A percentile compares a stretch with the other conserved stretches of the same genome.
Conservation (phyloP, 2,888 invertebrate species). For the Cheilosia vernalis region DNA sequence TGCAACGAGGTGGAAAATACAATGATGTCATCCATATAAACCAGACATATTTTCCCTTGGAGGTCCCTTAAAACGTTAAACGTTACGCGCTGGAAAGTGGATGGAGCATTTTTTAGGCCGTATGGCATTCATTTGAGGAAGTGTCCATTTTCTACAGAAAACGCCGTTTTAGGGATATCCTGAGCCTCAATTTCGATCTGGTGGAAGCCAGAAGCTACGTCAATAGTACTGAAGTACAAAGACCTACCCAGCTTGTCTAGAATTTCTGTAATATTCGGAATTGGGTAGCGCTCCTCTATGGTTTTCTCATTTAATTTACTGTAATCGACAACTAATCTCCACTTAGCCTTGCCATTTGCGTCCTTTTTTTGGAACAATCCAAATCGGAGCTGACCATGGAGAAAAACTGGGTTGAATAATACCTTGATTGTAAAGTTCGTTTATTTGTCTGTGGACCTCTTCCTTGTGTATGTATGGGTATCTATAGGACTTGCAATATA, state of each 20-base stretch:
- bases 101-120: neutral
- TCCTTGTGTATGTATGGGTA: constrained; percentile 21
- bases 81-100: neutral
- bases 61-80: constrained; percentile 76
- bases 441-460: constrained; percentile 15
- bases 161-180: constrained; percentile 74
- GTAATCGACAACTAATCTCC: constrained; percentile 7
- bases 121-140: neutral
- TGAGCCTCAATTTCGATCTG: constrained; percentile 77
- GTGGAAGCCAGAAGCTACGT: constrained; percentile 78
- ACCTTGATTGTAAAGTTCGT: constrained; percentile 5
- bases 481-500: constrained; percentile 30
- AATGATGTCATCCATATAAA: constrained; percentile 52
- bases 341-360: constrained; percentile 3
- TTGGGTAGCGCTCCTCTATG: too few relatives aligned
- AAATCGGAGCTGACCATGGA: constrained; percentile 24
- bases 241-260: neutral
- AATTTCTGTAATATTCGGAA: neutral
- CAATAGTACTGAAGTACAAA: neutral
- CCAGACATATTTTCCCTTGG: too few relatives aligned
- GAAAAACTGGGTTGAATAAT: constrained; percentile 30
- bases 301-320: too few relatives aligned
- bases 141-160: constrained; percentile 65
- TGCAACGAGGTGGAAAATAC: neutral
- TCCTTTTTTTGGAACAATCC: constrained; percentile 26